These are phyloP conservation scores for Porites divaricata DNA, from an alignment of 92 coral and sea anemone species.

Conservation along the genomic window DNA sequence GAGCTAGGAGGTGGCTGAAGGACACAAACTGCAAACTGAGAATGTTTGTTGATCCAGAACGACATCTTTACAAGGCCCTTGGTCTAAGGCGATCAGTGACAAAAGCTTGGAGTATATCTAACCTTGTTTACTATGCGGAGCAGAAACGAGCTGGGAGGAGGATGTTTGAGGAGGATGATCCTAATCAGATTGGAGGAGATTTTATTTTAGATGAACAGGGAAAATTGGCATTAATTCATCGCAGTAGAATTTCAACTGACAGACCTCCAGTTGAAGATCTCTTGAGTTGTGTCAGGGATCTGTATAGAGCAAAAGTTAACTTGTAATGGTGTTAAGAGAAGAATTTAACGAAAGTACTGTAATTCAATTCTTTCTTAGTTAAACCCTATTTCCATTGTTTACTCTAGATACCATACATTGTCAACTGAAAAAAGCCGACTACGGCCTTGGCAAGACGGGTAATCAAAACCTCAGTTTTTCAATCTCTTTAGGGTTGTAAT, in stretches of 20 bases:
- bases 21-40: slow-evolving; percentile 86
- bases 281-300: slow-evolving; percentile 51
- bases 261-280: slow-evolving; percentile 83
- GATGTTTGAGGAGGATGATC: slow-evolving; percentile 85
- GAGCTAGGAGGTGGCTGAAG: slow-evolving; percentile 81
- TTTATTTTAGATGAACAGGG: slow-evolving; percentile 82
- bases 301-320: not conserved
- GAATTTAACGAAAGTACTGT: not conserved
- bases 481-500: too few species aligned
- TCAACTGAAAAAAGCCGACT: too few species aligned
- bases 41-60: slow-evolving; percentile 76
- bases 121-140: slow-evolving; percentile 89
- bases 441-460: too few species aligned
- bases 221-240: slow-evolving; percentile 76
- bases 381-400: too few species aligned
- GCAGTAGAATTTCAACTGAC: slow-evolving; percentile 77
- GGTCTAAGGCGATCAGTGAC: slow-evolving; percentile 87
- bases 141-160: slow-evolving; percentile 80
- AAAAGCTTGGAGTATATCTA: slow-evolving; percentile 77
- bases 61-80: slow-evolving; percentile 75
- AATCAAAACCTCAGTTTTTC: too few species aligned
- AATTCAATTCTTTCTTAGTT: too few species aligned
- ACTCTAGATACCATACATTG: too few species aligned
- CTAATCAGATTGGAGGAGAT: slow-evolving; percentile 95
- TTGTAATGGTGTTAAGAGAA: not conserved